Evolutionary conservation across 2,888 invertebrate genomes (phyloP).

Genomic region (Synanthedon myopaeformis): DNA sequence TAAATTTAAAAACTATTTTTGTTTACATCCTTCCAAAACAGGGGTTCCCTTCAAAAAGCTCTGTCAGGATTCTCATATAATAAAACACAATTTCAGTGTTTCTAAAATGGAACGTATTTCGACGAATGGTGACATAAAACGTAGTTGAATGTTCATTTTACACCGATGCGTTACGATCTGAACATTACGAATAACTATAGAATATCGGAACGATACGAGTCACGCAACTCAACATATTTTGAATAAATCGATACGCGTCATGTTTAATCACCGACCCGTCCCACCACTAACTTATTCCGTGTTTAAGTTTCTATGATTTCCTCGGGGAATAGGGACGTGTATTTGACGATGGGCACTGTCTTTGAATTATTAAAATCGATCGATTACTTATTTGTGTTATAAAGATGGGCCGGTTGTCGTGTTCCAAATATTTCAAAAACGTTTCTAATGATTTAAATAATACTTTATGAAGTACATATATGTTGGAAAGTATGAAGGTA

Average conservation of each 20-base stretch:
- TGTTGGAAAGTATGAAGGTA: too few species aligned
- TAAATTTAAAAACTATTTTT: too few species aligned
- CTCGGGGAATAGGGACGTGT: slow-evolving; percentile 40
- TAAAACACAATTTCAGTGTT: neutral
- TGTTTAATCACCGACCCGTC: slow-evolving; percentile 25
- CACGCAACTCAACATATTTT: slow-evolving; percentile 9
- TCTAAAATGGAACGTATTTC: neutral
- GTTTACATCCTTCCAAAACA: too few species aligned
- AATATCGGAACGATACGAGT: slow-evolving; percentile 3
- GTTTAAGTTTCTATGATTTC: slow-evolving; percentile 62
- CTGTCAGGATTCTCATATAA: too few species aligned
- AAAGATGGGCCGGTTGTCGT: neutral
- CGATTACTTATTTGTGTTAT: slow-evolving; percentile 2
- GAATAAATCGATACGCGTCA: slow-evolving; percentile 8
- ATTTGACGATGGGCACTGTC: slow-evolving; percentile 43
- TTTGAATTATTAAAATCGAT: slow-evolving; percentile 43
- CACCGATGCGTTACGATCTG: slow-evolving; percentile 3
- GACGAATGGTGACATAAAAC: neutral
- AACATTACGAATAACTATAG: slow-evolving; percentile 5
- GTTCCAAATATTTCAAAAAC: neutral
- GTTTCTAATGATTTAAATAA: too few species aligned
- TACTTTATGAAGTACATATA: too few species aligned
- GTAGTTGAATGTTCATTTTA: neutral
- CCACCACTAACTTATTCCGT: slow-evolving; percentile 33
- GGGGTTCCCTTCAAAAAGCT: too few species aligned